Conservation (phyloP, 2,888 invertebrate genomes). For the Meiosimyza platycephala region DNA sequence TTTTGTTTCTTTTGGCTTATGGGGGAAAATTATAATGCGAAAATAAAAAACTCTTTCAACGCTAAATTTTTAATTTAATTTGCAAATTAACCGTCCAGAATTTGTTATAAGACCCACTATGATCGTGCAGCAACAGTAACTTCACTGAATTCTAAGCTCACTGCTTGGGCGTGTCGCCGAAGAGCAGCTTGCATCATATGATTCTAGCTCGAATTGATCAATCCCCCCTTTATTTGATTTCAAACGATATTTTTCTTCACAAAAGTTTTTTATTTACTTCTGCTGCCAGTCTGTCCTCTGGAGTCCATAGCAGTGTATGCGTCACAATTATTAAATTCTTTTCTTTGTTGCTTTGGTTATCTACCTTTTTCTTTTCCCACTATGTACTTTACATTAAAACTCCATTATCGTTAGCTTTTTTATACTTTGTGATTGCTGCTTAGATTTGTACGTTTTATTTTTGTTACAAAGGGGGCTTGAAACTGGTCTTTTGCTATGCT, state of each 20-base stretch:
- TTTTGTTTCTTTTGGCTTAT: no score
- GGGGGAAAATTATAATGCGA: neutral
- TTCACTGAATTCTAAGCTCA: neutral
- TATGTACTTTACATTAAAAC: neutral
- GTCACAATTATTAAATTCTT: constrained; percentile 23
- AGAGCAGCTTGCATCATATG: neutral
- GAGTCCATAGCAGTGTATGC: neutral
- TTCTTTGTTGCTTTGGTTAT: neutral
- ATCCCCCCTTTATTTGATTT: no score
- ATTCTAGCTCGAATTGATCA: neutral
- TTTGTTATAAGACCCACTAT: neutral
- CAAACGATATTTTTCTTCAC: no score
- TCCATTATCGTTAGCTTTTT: neutral
- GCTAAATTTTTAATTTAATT: neutral
- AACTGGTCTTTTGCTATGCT: constrained; percentile 1
- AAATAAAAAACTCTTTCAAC: neutral
- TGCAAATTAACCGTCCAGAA: neutral
- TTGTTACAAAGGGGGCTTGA: neutral
- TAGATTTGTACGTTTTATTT: neutral
- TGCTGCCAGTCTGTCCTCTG: neutral
- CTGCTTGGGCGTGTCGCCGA: constrained; percentile 5
- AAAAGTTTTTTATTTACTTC: neutral
- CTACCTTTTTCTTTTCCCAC: neutral
- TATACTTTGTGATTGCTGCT: neutral
- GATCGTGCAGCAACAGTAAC: no score